These are phyloP conservation scores for Sinocyclocheilus rhinocerous DNA, from an alignment of 2,113 vertebrate species.

Conservation along the genomic window DNA sequence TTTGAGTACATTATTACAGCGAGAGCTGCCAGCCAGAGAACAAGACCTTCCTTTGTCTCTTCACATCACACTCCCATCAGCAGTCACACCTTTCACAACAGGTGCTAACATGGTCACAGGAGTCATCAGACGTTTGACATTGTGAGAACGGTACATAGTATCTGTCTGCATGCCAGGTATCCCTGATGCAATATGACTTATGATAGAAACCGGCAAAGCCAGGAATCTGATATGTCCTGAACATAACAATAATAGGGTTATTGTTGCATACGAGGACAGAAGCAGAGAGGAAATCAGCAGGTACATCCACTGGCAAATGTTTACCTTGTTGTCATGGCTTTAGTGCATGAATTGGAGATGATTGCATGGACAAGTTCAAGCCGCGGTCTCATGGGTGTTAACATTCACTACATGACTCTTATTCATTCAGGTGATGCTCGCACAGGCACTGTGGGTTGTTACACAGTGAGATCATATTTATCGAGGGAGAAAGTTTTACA, in stretches of 20 bases:
- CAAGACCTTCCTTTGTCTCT: conserved; percentile 32
- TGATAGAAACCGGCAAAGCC: neutral
- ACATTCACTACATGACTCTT: conserved; percentile 8
- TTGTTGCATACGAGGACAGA: neutral
- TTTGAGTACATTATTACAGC: neutral
- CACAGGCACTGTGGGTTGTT: neutral
- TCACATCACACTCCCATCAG: conserved; percentile 4
- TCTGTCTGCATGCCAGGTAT: conserved; percentile 12
- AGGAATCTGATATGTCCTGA: conserved; percentile 48
- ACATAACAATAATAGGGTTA: conserved; percentile 21
- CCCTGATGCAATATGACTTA: conserved; percentile 1
- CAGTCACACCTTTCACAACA: conserved; percentile 48
- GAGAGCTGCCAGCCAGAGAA: conserved; percentile 43
- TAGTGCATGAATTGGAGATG: neutral
- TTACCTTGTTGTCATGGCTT: conserved; percentile 33
- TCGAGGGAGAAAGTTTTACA: neutral
- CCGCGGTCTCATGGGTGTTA: neutral
- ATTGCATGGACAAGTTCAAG: conserved; percentile 10
- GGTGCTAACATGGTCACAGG: conserved; percentile 6
- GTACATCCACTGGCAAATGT: conserved; percentile 17
- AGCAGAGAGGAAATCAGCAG: neutral
- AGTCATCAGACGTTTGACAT: neutral
- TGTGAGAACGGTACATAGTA: conserved; percentile 35
- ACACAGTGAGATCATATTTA: neutral
- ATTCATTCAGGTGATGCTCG: neutral